phyloP scores from a whole-genome alignment of 2,113 vertebrate genomes.

The Solea solea region DNA sequence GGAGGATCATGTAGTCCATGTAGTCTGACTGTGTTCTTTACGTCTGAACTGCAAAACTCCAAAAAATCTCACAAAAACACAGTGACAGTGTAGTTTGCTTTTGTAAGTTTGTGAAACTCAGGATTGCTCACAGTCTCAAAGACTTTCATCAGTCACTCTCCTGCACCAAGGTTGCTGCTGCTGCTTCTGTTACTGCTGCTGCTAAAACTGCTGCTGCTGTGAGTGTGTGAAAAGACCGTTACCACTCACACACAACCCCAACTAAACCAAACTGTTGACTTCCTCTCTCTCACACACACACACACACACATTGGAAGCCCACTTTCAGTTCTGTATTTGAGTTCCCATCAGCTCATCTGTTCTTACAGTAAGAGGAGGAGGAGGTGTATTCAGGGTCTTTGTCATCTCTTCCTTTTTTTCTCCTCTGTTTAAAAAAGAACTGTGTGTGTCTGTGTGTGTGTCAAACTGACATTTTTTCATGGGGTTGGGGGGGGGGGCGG shows the following conservation, averaged over 20 bases:
- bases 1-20: no score
- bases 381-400: background rate
- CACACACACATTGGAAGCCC: constrained; percentile 34
- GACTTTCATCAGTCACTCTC: no score
- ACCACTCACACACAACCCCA: constrained; percentile 1
- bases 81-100: no score
- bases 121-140: no score
- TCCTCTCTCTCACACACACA: constrained; percentile 29
- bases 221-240: constrained; percentile 21
- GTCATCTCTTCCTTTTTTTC: constrained; percentile 44
- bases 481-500: no score
- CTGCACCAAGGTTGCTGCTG: no score
- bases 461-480: constrained; percentile 2
- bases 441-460: no score
- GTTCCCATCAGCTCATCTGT: constrained; percentile 41
- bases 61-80: no score
- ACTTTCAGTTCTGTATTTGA: constrained; percentile 67
- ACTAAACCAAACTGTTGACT: constrained; percentile 25
- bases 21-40: no score
- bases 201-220: constrained; percentile 2
- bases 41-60: no score
- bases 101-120: no score
- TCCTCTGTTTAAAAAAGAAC: constrained; percentile 14
- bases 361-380: constrained; percentile 47
- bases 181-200: no score